Evolutionary conservation across 2,797 vertebrate genomes (phyloP), one percentile per base, ranked within the genome.

Genomic region (Distichodus sexfasciatus): DNA sequence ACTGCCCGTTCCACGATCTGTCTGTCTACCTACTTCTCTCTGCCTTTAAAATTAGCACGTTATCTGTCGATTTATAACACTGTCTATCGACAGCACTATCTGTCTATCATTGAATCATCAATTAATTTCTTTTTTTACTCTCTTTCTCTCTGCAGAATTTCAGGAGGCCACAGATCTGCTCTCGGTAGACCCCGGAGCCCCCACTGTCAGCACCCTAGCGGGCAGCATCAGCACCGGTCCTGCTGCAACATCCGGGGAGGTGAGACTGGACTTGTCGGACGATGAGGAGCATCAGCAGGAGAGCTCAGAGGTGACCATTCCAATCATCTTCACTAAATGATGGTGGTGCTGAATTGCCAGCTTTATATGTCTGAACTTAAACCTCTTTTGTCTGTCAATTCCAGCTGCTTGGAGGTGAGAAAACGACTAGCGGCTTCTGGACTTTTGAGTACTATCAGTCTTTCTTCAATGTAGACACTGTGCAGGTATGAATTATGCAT

Each of bases 391-490:
- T 67, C 10, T 14, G 46, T 38, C 62, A 29, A 57, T 17, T 73
- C 29, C 72, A 93, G 91, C 81, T 96, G 54, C 83, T 95, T 61
- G 85, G 84, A 74, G 85, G 85, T 59, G 87, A 91, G 72, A 92
- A 91, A 83, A 76, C 82, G 50, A 63, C 80, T 0, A 79, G 88
- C 0, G 87, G 89, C 19, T 94, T 96, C 86, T 96, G 94, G 94
- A 94, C 93, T 2, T 94, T 96, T 71, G 89, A 91, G 69, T 95
- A 93, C 76, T 95, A 95, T 68, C 92, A 94, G 86, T 91, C 91
- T 15, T 93, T 95, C 77, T 96, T 95, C 68, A 89, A 95, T 0
- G 87, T 95, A 70, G 94, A 95, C 81, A 95, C 94, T 0, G 9
- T 82, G n/a, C 94, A 96, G 93, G 94, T 96, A 84, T 33, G 17